Percentiles rank a stretch among this genome's conserved stretches.
phyloP scores from a whole-genome alignment of 1,140 invertebrate species.

The Rhagoletis pomonella region DNA sequence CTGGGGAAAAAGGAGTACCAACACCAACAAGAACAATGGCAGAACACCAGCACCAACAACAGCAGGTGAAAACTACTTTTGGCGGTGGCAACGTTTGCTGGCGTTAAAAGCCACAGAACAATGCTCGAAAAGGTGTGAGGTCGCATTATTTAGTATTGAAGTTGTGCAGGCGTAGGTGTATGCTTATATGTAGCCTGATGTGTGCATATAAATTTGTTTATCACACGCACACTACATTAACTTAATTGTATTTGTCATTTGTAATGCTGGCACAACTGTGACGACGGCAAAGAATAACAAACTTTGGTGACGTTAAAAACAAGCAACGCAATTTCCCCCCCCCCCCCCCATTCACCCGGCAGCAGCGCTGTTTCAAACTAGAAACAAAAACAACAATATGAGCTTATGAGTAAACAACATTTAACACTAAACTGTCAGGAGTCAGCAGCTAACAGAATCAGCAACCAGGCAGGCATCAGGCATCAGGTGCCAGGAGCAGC shows the following conservation, averaged over 20 bases:
- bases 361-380: neutral
- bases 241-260: constrained; percentile 59
- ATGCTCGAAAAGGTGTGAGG: neutral
- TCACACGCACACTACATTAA: constrained; percentile 55
- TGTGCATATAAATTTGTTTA: neutral
- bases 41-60: neutral
- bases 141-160: neutral
- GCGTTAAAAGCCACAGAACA: constrained; percentile 47
- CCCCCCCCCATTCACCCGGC: neutral
- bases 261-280: constrained; percentile 39
- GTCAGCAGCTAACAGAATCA: neutral
- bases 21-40: neutral
- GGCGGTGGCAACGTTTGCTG: neutral
- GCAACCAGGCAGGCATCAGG: neutral
- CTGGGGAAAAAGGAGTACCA: neutral
- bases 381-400: constrained; percentile 14
- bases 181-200: neutral
- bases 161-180: neutral
- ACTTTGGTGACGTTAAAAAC: constrained; percentile 25
- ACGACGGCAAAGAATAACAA: constrained; percentile 33
- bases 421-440: constrained; percentile 1
- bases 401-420: constrained; percentile 18
- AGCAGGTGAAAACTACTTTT: neutral
- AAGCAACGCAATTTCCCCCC: constrained; percentile 11
- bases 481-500: neutral